Percentiles rank a stretch among this genome's conserved stretches.
These are phyloP conservation scores for Hoplostethus mediterraneus DNA, from an alignment of 2,797 vertebrate genomes.

Conservation along the genomic window DNA sequence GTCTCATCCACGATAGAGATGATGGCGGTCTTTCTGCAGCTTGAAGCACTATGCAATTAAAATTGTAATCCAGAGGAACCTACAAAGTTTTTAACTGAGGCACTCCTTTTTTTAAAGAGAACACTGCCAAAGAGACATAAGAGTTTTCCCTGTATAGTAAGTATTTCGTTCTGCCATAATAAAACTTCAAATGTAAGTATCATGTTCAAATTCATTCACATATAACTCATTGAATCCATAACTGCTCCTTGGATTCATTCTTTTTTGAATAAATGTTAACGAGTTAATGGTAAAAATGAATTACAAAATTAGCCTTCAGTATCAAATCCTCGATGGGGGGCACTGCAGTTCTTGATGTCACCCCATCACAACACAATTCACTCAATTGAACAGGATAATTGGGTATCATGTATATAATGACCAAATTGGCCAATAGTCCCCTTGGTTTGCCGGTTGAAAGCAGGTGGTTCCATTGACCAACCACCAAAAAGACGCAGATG, in stretches of 20 bases:
- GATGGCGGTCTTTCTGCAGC: not conserved
- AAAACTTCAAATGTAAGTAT: too few species aligned
- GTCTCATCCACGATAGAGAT: slow-evolving; percentile 1
- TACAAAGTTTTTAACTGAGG: not conserved
- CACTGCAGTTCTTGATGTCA: too few species aligned
- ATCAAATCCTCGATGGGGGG: too few species aligned
- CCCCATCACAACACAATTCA: not conserved
- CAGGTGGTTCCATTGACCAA: slow-evolving; percentile 47
- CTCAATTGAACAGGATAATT: not conserved
- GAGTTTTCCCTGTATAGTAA: not conserved
- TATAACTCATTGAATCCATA: not conserved
- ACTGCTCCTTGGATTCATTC: not conserved
- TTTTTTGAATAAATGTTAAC: not conserved
- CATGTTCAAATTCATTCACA: too few species aligned
- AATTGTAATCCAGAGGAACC: slow-evolving; percentile 1
- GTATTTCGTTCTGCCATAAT: too few species aligned
- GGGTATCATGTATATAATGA: not conserved
- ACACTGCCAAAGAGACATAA: not conserved
- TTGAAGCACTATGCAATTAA: not conserved
- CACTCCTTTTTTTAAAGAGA: not conserved
- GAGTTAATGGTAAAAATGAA: not conserved
- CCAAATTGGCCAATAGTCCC: slow-evolving; percentile 33
- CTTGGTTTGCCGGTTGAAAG: slow-evolving; percentile 43
- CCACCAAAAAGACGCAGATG: slow-evolving; percentile 64
- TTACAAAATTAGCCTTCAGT: not conserved